Percentiles rank a stretch among this genome's conserved stretches.
These are phyloP conservation scores for Trachelus iudaicus DNA, from an alignment of 2,888 invertebrate species.

Conservation along the genomic window DNA sequence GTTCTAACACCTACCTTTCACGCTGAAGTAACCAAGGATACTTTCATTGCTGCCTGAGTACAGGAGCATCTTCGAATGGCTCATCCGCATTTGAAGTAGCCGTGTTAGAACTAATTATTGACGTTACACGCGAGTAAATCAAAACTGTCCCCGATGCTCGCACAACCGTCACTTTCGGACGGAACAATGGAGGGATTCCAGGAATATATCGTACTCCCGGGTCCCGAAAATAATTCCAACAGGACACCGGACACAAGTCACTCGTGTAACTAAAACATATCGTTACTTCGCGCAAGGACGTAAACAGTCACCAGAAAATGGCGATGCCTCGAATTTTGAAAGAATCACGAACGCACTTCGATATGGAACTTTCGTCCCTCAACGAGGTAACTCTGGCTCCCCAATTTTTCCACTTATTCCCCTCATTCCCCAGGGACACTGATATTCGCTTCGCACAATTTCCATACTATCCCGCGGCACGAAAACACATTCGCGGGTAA, in stretches of 20 bases:
- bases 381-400: neutral
- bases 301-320: neutral
- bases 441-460: neutral
- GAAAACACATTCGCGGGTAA: neutral
- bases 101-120: neutral
- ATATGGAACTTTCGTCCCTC: neutral
- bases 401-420: neutral
- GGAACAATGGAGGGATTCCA: neutral
- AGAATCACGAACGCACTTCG: neutral
- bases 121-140: neutral
- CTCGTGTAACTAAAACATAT: neutral
- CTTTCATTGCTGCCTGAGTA: conserved; percentile 58
- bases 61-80: conserved; percentile 47
- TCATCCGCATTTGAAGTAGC: neutral
- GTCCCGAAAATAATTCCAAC: no score
- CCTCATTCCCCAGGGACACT: neutral
- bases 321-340: neutral
- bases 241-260: no score
- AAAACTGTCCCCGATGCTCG: neutral
- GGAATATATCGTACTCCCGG: neutral
- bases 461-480: neutral
- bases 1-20: conserved; percentile 43
- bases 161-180: neutral
- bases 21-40: conserved; percentile 53
- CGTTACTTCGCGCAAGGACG: neutral